phyloP scores from a whole-genome alignment of 2,888 invertebrate genomes.

The Rhagium mordax region DNA sequence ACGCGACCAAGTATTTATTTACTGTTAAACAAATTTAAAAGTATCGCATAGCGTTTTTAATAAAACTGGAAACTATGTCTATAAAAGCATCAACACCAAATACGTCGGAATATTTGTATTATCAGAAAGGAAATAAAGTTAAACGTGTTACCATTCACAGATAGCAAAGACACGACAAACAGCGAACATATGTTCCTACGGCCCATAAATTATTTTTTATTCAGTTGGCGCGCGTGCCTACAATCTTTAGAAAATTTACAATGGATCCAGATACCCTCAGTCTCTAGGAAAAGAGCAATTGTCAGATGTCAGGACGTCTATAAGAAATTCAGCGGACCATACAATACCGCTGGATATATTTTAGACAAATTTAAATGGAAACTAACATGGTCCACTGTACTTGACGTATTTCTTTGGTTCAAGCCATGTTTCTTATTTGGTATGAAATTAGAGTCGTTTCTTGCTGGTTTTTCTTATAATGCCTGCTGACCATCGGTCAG shows the following conservation, averaged over 20 bases:
- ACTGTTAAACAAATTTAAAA: too few species aligned
- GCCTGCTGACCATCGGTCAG: constrained; percentile 66
- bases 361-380: constrained; percentile 3
- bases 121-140: constrained; percentile 6
- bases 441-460: constrained; percentile 57
- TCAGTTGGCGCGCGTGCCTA: constrained; percentile 64
- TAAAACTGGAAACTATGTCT: neutral
- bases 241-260: constrained; percentile 65
- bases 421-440: constrained; percentile 55
- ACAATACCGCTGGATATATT: neutral
- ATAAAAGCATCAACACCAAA: neutral
- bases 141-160: constrained; percentile 12
- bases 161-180: constrained; percentile 52
- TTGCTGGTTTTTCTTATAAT: constrained; percentile 44
- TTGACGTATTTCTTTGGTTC: constrained; percentile 39
- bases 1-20: too few species aligned
- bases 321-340: constrained; percentile 58
- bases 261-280: constrained; percentile 59
- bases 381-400: constrained; percentile 34
- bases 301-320: constrained; percentile 56
- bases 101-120: neutral
- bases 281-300: constrained; percentile 62
- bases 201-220: constrained; percentile 67
- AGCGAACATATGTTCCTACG: constrained; percentile 63
- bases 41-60: too few species aligned